Conservation (phyloP, 2,797 vertebrate genomes). For the Balearica regulorum region DNA sequence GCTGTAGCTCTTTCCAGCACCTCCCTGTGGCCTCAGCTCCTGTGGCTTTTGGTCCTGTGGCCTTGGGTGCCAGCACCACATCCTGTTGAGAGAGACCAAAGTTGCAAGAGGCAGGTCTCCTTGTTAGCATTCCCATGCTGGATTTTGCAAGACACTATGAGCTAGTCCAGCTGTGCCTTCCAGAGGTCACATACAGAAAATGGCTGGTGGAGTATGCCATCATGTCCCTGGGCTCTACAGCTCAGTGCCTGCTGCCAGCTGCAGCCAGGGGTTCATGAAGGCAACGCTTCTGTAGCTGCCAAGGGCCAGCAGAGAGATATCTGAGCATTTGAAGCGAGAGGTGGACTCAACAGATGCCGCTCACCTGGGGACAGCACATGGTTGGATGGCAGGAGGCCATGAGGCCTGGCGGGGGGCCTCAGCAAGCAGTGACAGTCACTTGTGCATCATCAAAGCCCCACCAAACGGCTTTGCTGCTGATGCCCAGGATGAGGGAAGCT, state of each 20-base stretch:
- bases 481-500: neutral
- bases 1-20: neutral
- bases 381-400: neutral
- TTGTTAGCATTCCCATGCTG: neutral
- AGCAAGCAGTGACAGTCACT: neutral
- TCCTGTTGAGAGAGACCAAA: neutral
- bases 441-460: neutral
- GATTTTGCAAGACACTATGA: neutral
- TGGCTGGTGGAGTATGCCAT: neutral
- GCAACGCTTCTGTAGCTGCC: neutral
- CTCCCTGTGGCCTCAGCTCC: neutral
- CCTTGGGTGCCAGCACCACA: neutral
- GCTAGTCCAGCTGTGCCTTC: neutral
- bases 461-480: neutral
- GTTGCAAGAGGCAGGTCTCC: neutral
- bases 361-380: neutral
- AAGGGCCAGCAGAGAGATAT: neutral
- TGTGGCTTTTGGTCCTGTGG: neutral
- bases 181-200: neutral
- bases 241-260: neutral
- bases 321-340: neutral
- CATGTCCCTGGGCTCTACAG: neutral
- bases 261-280: neutral
- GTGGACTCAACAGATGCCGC: neutral
- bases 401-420: fast-evolving